A percentile compares a stretch with the other conserved stretches of the same genome.
Evolutionary conservation across 2,888 invertebrate genomes (phyloP).

Genomic region (Ligdia adustata): DNA sequence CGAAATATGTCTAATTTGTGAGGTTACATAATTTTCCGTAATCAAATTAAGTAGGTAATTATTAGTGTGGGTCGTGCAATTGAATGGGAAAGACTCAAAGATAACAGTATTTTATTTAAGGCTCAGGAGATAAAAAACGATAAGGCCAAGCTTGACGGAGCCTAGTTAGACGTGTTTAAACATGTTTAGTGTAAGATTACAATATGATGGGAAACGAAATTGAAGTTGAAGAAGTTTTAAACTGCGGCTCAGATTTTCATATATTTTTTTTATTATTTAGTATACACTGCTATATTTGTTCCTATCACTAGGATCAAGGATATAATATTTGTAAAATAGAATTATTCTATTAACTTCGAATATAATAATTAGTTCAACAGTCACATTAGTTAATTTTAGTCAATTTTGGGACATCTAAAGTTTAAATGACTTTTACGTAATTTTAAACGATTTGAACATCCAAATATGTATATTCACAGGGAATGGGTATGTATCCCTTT

Average conservation of each 20-base stretch:
- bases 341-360: no score
- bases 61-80: slow-evolving; percentile 18
- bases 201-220: background rate
- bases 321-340: no score
- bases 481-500: slow-evolving; percentile 61
- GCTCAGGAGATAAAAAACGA: slow-evolving; percentile 9
- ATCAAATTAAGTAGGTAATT: slow-evolving; percentile 22
- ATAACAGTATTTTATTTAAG: slow-evolving; percentile 13
- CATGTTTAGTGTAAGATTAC: slow-evolving; percentile 15
- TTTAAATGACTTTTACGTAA: slow-evolving; percentile 7
- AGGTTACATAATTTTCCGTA: slow-evolving; percentile 22
- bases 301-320: no score
- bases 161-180: slow-evolving; percentile 23
- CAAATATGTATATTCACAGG: slow-evolving; percentile 58
- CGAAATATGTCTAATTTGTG: slow-evolving; percentile 32
- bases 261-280: no score
- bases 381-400: no score
- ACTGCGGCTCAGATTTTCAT: no score
- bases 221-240: no score
- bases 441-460: slow-evolving; percentile 35
- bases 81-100: slow-evolving; percentile 16
- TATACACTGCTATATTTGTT: no score
- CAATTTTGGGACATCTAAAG: no score
- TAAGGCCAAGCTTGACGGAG: slow-evolving; percentile 15
- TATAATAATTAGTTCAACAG: no score